Percentiles rank a stretch among this genome's conserved stretches.
These are phyloP conservation scores for Xiphophorus couchianus DNA, from an alignment of 2,113 vertebrate species.

Conservation along the genomic window DNA sequence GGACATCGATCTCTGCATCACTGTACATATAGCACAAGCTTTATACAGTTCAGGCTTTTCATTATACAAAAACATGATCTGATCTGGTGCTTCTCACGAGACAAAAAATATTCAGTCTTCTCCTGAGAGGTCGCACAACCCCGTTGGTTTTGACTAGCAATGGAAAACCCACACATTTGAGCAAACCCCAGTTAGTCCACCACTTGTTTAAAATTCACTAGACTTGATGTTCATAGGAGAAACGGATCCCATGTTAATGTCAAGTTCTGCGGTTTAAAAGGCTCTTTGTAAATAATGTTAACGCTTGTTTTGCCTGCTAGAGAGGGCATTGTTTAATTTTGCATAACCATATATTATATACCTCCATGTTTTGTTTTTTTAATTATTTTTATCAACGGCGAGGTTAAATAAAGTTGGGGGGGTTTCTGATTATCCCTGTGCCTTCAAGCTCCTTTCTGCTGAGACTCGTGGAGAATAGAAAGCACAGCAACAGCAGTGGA, in stretches of 20 bases:
- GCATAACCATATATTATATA: slow-evolving; percentile 24
- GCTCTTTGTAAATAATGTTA: slow-evolving; percentile 59
- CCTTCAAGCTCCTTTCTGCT: slow-evolving; percentile 15
- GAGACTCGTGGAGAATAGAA: slow-evolving; percentile 2
- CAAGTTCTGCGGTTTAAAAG: slow-evolving; percentile 15
- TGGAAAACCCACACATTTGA: background rate
- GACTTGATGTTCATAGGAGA: background rate
- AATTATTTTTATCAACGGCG: slow-evolving; percentile 33
- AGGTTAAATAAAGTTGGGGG: slow-evolving; percentile 55
- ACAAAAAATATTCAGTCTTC: background rate
- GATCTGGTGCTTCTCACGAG: background rate
- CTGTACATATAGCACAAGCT: background rate
- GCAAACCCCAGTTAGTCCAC: background rate
- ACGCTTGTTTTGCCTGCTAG: slow-evolving; percentile 37
- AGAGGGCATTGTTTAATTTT: slow-evolving; percentile 42
- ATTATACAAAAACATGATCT: slow-evolving; percentile 21
- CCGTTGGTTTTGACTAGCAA: background rate
- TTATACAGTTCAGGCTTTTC: background rate
- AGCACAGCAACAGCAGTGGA: slow-evolving; percentile 16
- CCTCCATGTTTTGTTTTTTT: background rate
- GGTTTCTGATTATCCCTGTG: slow-evolving; percentile 6
- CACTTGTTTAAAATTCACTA: background rate
- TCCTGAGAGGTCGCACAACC: background rate
- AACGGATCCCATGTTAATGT: background rate
- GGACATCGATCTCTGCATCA: background rate